Evolutionary conservation across 2,113 vertebrate genomes (phyloP).

Genomic region (Ceyx melanurus): DNA sequence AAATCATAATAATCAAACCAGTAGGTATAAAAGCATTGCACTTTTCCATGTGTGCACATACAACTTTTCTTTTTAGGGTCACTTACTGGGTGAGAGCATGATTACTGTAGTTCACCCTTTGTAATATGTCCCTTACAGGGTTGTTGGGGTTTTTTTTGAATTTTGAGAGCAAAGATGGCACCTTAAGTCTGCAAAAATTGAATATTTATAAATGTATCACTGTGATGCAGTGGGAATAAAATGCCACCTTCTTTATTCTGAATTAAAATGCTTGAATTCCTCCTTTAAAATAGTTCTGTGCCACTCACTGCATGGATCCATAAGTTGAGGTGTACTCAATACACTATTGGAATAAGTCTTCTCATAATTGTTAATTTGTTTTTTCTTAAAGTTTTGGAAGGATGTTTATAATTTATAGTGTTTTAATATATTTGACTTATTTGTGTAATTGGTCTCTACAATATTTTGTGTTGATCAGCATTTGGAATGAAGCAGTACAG

Average conservation of each 20-base stretch:
- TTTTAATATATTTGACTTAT: background rate
- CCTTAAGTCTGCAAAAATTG: background rate
- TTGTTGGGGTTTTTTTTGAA: background rate
- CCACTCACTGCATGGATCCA: background rate
- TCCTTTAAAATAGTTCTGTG: background rate
- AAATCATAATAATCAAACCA: background rate
- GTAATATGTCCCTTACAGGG: background rate
- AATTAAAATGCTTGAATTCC: background rate
- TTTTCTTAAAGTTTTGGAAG: background rate
- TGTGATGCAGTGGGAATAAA: background rate
- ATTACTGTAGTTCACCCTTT: background rate
- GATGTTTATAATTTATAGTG: background rate
- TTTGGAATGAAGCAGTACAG: conserved; percentile 16
- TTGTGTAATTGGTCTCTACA: conserved; percentile 2
- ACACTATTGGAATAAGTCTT: background rate
- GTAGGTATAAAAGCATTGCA: background rate
- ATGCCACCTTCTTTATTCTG: background rate
- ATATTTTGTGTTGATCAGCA: conserved; percentile 24
- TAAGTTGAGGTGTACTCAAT: background rate
- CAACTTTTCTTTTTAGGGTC: background rate
- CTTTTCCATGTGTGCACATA: background rate
- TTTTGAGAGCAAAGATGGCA: background rate
- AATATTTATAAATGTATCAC: background rate
- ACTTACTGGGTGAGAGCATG: background rate
- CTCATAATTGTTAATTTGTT: background rate